Conservation (phyloP, 2,888 invertebrate genomes). For the Agonum fuliginosum region DNA sequence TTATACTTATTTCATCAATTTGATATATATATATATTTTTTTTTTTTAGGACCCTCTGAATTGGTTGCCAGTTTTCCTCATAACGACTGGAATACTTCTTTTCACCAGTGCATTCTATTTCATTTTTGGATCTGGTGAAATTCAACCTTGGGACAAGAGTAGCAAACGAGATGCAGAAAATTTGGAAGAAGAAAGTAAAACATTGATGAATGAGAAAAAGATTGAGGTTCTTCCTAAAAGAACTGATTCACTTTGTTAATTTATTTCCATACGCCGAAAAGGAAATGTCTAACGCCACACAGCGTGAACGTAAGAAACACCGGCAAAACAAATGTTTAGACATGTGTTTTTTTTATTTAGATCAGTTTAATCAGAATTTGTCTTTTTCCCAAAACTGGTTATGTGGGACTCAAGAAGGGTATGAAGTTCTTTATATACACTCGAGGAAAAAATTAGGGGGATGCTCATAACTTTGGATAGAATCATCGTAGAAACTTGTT, state of each 20-base stretch:
- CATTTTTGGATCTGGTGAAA: conserved; percentile 66
- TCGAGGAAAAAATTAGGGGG: too few species aligned
- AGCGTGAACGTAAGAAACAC: too few species aligned
- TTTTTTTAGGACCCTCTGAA: conserved; percentile 60
- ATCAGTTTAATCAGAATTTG: too few species aligned
- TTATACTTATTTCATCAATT: too few species aligned
- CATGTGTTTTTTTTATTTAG: too few species aligned
- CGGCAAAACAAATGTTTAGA: too few species aligned
- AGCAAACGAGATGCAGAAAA: conserved; percentile 7
- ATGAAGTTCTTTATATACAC: too few species aligned
- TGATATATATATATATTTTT: neutral
- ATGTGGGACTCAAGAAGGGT: too few species aligned
- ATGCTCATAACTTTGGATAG: too few species aligned
- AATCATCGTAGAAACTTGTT: too few species aligned
- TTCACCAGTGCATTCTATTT: conserved; percentile 65
- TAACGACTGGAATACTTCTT: conserved; percentile 65
- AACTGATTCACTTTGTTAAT: conserved; percentile 1
- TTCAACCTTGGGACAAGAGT: conserved; percentile 68
- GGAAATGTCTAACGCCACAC: too few species aligned
- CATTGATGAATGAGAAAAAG: conserved; percentile 15
- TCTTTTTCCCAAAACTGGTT: too few species aligned
- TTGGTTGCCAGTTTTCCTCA: conserved; percentile 67
- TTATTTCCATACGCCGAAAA: neutral
- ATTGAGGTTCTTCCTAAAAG: conserved; percentile 9
- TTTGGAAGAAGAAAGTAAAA: conserved; percentile 7